These are phyloP conservation scores for Anguilla rostrata DNA, from an alignment of 2,113 vertebrate species.

Conservation along the genomic window DNA sequence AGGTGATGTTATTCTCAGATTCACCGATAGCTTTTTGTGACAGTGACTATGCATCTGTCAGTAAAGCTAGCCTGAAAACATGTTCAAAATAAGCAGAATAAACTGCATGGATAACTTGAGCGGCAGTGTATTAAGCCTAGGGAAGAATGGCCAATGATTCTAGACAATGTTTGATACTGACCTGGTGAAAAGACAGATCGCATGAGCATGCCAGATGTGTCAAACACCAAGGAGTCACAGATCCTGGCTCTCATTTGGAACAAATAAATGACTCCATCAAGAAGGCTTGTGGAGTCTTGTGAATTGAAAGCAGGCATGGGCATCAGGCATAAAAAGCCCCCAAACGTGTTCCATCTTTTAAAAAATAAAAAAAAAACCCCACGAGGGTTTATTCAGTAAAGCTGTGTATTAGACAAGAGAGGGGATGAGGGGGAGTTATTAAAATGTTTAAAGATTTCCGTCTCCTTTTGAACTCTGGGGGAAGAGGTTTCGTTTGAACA, in stretches of 20 bases:
- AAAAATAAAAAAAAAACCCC: neutral
- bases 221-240: neutral
- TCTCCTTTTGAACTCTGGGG: constrained; percentile 1
- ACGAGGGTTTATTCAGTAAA: constrained; percentile 19
- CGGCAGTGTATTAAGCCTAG: neutral
- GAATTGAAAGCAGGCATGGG: constrained; percentile 15
- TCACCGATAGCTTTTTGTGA: neutral
- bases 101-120: neutral
- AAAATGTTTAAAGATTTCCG: constrained; percentile 29
- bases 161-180: neutral
- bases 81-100: neutral
- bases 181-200: neutral
- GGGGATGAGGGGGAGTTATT: constrained; percentile 9
- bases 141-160: neutral
- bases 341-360: constrained; percentile 1
- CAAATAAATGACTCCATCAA: neutral
- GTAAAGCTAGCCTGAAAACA: neutral
- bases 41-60: neutral
- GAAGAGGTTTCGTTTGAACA: constrained; percentile 24
- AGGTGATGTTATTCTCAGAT: neutral
- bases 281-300: neutral
- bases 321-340: neutral
- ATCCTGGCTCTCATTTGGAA: neutral
- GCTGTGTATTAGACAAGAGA: constrained; percentile 3
- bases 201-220: constrained; percentile 20